Base-by-base conservation (phyloP, 2,797 vertebrate species). In the Chiroxiphia lanceolata region DNA sequence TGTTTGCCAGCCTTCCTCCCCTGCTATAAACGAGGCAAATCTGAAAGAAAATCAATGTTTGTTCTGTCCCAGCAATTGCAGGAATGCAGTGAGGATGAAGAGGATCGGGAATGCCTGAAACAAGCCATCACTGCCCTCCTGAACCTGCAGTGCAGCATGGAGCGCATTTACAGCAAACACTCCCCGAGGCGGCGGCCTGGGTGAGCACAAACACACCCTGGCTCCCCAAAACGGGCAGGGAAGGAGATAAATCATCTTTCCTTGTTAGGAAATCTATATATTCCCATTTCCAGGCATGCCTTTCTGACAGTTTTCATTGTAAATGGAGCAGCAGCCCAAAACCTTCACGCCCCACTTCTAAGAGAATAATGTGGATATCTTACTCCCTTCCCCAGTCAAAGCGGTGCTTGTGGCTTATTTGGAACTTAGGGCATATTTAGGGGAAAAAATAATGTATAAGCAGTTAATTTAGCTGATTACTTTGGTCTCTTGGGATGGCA, bases 101-200 rank as follows among this genome's bases (percentile, higher is more conserved):
- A 99, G 57, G 99, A 99, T 96, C 95, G 98, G 94, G 99, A 99
- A 95, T 99, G 99, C 97, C 97, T 99, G 78, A 99, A 99, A 59
- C 99, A 99, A 97, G 99, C 99, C 86, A 99, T 99, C 86, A 99
- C 99, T 2, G 99, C 99, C 18, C 98, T 99, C n/a, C 97, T 99
- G 34, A 99, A 99, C 95, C 98, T 99, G 36, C 99, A 99, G 96
- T 99, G 99, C 97, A 99, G 99, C 96, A 98, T 99, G 96, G 99
- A 99, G 75, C 98, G 99, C 59, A 99, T 99, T 74, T 99, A 99
- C 94, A 98, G 98, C 97, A 99, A 99, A 69, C 98, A 99, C 97
- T 99, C 99, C 72, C 99, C 99, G 8, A 98, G 99, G 22, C 98
- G 99, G 26, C 98, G 99, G 89, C 99, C 98, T 6, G 99, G 99